Conservation (phyloP, 2,797 vertebrate species). For the Tenualosa ilisha region DNA sequence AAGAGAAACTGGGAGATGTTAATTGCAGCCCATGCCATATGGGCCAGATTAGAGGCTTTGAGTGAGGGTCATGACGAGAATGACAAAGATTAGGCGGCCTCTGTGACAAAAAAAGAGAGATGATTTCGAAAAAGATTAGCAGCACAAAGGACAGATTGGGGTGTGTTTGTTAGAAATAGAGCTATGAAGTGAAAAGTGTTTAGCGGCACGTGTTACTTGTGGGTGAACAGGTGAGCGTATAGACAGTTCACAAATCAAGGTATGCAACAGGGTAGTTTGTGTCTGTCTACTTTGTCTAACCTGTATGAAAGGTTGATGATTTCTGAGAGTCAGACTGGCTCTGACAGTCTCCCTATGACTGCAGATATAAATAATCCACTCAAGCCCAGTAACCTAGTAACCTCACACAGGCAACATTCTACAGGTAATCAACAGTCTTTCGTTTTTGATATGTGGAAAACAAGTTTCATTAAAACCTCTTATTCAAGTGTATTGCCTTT, state of each 20-base stretch:
- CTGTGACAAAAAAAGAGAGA: slow-evolving; percentile 52
- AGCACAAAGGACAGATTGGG: slow-evolving; percentile 58
- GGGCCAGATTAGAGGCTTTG: slow-evolving; percentile 72
- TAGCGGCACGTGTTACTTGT: not conserved
- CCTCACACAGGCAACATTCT: not conserved
- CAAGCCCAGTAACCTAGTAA: slow-evolving; percentile 8
- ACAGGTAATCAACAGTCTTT: not conserved
- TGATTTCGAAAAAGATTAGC: slow-evolving; percentile 70
- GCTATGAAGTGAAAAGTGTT: not conserved
- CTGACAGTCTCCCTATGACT: not conserved
- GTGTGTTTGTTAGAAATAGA: slow-evolving; percentile 2
- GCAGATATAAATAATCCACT: not conserved
- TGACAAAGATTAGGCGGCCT: slow-evolving; percentile 68
- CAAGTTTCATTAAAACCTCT: not conserved
- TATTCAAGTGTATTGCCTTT: not conserved
- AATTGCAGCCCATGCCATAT: slow-evolving; percentile 77
- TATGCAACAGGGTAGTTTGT: not conserved
- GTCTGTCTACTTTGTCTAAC: not conserved
- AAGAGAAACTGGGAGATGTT: slow-evolving; percentile 64
- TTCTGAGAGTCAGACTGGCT: not conserved
- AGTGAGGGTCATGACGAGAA: slow-evolving; percentile 61
- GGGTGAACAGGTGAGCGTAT: not conserved
- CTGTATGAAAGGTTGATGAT: not conserved
- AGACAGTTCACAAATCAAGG: not conserved
- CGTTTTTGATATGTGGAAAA: not conserved